Evolutionary conservation across 1,140 invertebrate species (phyloP), one percentile per base, ranked within the genome.

Genomic region (Hyposmocoma kahamanoa): DNA sequence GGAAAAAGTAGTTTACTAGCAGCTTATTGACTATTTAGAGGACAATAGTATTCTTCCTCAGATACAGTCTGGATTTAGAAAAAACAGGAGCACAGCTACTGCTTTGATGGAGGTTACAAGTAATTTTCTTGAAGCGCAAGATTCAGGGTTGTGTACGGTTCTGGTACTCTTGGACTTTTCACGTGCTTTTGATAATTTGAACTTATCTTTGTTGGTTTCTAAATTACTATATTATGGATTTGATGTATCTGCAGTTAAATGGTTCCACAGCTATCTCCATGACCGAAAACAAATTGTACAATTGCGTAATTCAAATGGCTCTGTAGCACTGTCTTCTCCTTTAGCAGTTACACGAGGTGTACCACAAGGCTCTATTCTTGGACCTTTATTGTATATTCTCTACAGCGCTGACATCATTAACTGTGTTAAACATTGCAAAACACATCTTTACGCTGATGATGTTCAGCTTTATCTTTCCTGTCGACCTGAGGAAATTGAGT

Each of bases 321-420:
- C 36, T 19, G 17, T 19, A 39, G 4, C 19, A 5, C 5, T n/a
- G 18, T 39, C 36, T 8, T 39, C 36, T 3, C 3, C n/a, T 8
- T 3, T 5, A 5, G 15, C 13, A 19, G 19, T 20, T n/a, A 39
- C 3, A 5, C 36, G 36, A 20, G 36, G 36, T 39, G 36, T 39
- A 39, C 36, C 36, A 18, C 36, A 39, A 20, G 36, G 36, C 8
- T 39, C n/a, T n/a, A n/a, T n/a, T n/a, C n/a, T n/a, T n/a, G n/a
- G n/a, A n/a, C n/a, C n/a, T n/a, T n/a, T n/a, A n/a, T n/a, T n/a
- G n/a, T n/a, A n/a, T 20, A 39, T 39, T 20, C 36, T 39, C 18
- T 39, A 39, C n/a, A 39, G 17, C 13, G 36, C 36, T 3, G 36
- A 39, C 13, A 20, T 39, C 5, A 39, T 20, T 3, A 39, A 39